Evolutionary conservation across 2,113 vertebrate genomes (phyloP).

Genomic region (Passer montanus): DNA sequence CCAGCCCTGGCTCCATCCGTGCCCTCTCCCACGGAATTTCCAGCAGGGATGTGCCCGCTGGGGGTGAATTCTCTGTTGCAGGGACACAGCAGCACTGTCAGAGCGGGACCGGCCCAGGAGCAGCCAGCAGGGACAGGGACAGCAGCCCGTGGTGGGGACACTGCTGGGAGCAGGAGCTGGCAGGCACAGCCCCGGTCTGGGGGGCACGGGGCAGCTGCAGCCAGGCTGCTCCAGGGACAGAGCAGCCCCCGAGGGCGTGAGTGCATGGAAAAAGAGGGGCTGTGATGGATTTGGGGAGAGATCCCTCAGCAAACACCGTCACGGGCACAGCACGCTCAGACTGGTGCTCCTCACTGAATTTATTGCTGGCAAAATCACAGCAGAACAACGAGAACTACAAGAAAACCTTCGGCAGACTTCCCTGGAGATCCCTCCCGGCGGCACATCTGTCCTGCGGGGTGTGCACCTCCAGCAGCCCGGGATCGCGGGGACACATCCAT

Average conservation of each 20-base stretch:
- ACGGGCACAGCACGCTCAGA: background rate
- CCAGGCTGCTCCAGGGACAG: background rate
- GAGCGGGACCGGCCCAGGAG: background rate
- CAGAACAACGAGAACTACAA: background rate
- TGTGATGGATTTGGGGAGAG: background rate
- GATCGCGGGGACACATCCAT: background rate
- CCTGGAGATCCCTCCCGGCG: no score
- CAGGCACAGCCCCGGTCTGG: rapidly evolving
- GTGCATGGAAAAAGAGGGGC: rapidly evolving
- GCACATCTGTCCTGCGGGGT: background rate
- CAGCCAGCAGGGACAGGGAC: no score
- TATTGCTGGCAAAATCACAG: background rate
- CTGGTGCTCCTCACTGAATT: rapidly evolving
- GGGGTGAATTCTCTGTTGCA: background rate
- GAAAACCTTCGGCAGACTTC: background rate
- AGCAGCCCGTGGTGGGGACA: background rate
- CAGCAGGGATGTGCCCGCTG: background rate
- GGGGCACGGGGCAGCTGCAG: background rate
- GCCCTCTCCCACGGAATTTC: background rate
- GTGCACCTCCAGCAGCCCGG: background rate
- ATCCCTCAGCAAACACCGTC: background rate
- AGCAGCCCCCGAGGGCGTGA: rapidly evolving
- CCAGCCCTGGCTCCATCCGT: background rate
- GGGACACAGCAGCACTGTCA: background rate
- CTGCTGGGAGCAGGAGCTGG: rapidly evolving